Evolutionary conservation across 2,797 vertebrate genomes (phyloP).

Genomic region (Crossoptilon crossoptilon): DNA sequence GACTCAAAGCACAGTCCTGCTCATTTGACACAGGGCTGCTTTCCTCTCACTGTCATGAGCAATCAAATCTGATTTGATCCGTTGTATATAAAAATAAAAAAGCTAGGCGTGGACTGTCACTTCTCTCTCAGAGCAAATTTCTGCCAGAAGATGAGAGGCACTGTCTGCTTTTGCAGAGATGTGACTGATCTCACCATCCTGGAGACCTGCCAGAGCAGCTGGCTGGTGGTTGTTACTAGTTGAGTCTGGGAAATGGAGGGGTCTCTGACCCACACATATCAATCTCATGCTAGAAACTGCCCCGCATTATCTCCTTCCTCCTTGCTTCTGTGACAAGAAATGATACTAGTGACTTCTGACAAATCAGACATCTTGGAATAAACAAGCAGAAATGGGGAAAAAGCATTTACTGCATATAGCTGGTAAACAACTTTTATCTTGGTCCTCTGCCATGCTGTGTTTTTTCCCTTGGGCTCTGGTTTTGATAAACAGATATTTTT

Average conservation of each 20-base stretch:
- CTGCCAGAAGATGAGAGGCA: not conserved
- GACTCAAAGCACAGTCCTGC: not conserved
- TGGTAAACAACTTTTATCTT: not conserved
- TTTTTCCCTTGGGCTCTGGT: not conserved
- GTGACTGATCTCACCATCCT: not conserved
- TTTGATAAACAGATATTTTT: not conserved
- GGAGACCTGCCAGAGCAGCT: not conserved
- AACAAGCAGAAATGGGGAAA: not conserved
- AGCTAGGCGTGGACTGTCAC: not conserved
- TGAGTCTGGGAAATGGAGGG: not conserved
- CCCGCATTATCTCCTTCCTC: not conserved
- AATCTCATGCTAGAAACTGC: not conserved
- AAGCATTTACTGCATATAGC: not conserved
- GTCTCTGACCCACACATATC: not conserved
- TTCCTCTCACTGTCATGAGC: not conserved
- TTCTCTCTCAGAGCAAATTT: not conserved
- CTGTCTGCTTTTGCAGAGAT: not conserved
- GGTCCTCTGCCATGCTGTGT: not conserved
- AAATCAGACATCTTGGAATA: not conserved
- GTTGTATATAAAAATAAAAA: not conserved
- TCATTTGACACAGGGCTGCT: not conserved
- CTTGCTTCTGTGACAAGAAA: not conserved
- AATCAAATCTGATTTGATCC: not conserved
- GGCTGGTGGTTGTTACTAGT: not conserved
- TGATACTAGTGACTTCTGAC: not conserved